Evolutionary conservation across 2,888 invertebrate species (phyloP).

Genomic region (Ptychoptera contaminata): DNA sequence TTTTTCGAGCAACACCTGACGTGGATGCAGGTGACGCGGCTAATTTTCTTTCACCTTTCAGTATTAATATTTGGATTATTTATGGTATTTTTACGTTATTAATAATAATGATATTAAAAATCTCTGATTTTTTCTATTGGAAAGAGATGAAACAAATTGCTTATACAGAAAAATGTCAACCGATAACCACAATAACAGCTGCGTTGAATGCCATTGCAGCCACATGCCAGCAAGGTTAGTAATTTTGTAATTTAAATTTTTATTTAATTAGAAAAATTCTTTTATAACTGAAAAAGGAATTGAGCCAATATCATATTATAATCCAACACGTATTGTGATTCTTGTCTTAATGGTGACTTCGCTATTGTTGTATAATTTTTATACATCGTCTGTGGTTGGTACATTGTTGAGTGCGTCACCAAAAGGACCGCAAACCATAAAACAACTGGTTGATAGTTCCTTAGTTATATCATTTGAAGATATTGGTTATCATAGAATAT

Average conservation of each 20-base stretch:
- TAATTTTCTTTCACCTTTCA: conserved; percentile 25
- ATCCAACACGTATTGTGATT: conserved; percentile 19
- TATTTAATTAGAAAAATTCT: background rate
- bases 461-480: conserved; percentile 26
- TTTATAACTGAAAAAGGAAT: conserved; percentile 14
- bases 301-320: conserved; percentile 18
- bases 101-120: too few relatives aligned
- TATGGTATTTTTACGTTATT: background rate
- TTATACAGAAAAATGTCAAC: too few relatives aligned
- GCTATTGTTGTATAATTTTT: conserved; percentile 26
- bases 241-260: background rate
- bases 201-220: conserved; percentile 17
- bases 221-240: conserved; percentile 21
- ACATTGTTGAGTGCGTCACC: conserved; percentile 22
- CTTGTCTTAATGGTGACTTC: conserved; percentile 20
- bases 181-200: too few relatives aligned
- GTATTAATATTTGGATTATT: conserved; percentile 19
- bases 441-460: conserved; percentile 21
- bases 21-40: conserved; percentile 18
- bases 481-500: conserved; percentile 25
- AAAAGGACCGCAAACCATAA: conserved; percentile 21
- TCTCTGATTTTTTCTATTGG: too few relatives aligned
- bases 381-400: conserved; percentile 29
- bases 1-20: conserved; percentile 25
- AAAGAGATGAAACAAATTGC: too few relatives aligned